Base-by-base conservation (phyloP, 2,113 vertebrate species). In the Lates calcarifer region DNA sequence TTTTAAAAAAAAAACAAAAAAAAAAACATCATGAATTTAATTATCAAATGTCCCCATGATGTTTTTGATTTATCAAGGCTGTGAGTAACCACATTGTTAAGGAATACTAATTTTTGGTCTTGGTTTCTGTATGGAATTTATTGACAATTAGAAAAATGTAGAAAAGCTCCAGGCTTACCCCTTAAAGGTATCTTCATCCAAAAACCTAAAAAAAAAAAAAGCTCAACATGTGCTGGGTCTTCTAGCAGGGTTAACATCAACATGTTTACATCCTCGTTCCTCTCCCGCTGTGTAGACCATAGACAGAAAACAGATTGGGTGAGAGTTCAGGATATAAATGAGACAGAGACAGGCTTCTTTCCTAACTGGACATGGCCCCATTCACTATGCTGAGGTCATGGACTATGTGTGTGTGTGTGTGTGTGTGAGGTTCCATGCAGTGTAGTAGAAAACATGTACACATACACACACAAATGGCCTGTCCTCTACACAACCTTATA, bases 281-380 rank as follows among this genome's bases (percentile, higher is more conserved):
- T 29, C 20, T 43, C 53, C 10, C n/a, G 39, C 31, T 24, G 11
- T 35, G 73, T 35, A 72, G 41, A 64, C 65, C 28, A 55, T 61
- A 41, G 28, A 79, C 57, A 64, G 51, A 74, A 77, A 83, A 43
- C 69, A 71, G 35, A 84, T 53, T 72, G 74, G 77, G 41, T 83
- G 62, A 87, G 69, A 76, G 88, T 71, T 86, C 49, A 71, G 70
- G 31, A 62, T 88, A 87, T 88, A 89, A 91, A 93, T 90, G 57
- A 82, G 76, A 51, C 51, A 43, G 71, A 85, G 81, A 71, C 51
- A 8, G 65, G 60, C 58, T 79, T 83, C 61, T 77, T 75, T 29
- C 61, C 57, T 73, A 51, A 85, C 71, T 79, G 72, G 80, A 79
- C 69, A 66, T 35, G 77, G 75, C 65, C 64, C 83, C 69, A 60